Evolutionary conservation across 2,888 invertebrate genomes (phyloP).

Genomic region (Anagyrus pseudococci): DNA sequence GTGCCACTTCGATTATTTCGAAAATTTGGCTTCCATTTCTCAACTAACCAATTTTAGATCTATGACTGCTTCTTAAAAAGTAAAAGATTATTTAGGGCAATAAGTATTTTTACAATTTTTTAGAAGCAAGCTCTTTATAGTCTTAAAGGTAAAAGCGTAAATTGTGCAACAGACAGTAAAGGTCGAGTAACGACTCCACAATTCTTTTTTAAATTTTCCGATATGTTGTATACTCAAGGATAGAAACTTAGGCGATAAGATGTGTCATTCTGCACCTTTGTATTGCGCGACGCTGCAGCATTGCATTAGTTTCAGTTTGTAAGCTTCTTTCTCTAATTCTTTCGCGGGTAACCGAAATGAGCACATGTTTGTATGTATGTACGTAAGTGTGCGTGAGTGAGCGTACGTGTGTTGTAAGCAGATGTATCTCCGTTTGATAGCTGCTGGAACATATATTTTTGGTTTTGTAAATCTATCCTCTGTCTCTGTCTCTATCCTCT

Average conservation of each 20-base stretch:
- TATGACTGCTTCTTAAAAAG: slow-evolving; percentile 15
- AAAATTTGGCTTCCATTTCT: slow-evolving; percentile 23
- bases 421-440: too few relatives aligned
- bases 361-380: too few relatives aligned
- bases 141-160: background rate
- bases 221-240: slow-evolving; percentile 14
- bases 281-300: slow-evolving; percentile 11
- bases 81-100: slow-evolving; percentile 23
- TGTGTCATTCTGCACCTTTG: slow-evolving; percentile 30
- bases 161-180: background rate
- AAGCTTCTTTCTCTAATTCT: slow-evolving; percentile 8
- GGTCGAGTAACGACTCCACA: background rate
- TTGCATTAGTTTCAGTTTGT: background rate
- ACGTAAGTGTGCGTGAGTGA: too few relatives aligned
- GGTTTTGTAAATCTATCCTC: too few relatives aligned
- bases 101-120: slow-evolving; percentile 27
- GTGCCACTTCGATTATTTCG: slow-evolving; percentile 25
- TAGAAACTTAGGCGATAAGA: slow-evolving; percentile 24
- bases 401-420: too few relatives aligned
- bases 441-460: too few relatives aligned
- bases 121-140: slow-evolving; percentile 1
- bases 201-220: slow-evolving; percentile 16
- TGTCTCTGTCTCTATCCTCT: too few relatives aligned
- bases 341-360: slow-evolving; percentile 1
- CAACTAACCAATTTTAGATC: slow-evolving; percentile 9